phyloP scores from a whole-genome alignment of 2,797 vertebrate genomes.

The Chaetodon trifasciatus region DNA sequence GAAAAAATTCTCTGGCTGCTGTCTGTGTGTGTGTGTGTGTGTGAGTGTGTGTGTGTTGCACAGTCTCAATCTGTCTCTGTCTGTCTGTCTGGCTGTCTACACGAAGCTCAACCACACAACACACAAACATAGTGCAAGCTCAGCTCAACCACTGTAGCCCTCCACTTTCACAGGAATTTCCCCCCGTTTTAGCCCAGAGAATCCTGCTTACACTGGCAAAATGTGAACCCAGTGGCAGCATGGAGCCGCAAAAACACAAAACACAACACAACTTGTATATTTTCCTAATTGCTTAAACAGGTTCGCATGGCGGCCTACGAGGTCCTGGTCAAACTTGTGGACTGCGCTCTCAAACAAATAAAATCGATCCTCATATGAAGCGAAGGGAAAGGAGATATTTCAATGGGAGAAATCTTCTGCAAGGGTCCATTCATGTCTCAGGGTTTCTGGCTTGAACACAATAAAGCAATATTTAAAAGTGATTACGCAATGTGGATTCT shows the following conservation, averaged over 20 bases:
- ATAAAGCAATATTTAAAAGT: not conserved
- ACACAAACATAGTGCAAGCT: slow-evolving; percentile 79
- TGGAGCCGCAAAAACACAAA: slow-evolving; percentile 60
- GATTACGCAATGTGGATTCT: not conserved
- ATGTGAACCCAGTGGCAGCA: slow-evolving; percentile 71
- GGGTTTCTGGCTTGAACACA: not conserved
- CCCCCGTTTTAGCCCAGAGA: slow-evolving; percentile 62
- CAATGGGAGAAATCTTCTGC: not conserved
- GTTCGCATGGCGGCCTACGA: slow-evolving; percentile 40
- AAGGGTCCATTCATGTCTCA: not conserved
- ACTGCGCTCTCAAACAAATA: slow-evolving; percentile 13
- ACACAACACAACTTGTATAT: slow-evolving; percentile 67
- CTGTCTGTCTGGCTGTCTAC: slow-evolving; percentile 58
- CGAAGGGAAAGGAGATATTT: not conserved
- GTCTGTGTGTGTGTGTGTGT: not conserved
- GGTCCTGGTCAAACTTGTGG: slow-evolving; percentile 29
- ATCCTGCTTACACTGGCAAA: slow-evolving; percentile 77
- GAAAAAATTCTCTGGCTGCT: slow-evolving; percentile 12
- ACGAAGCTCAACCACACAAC: slow-evolving; percentile 74
- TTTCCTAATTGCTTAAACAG: slow-evolving; percentile 70
- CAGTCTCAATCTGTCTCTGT: slow-evolving; percentile 57
- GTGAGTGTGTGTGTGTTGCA: not conserved
- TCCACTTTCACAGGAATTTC: slow-evolving; percentile 79
- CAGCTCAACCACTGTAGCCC: slow-evolving; percentile 72
- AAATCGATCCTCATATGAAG: not conserved